These are phyloP conservation scores for Sphaeridia pumilis DNA, from an alignment of 2,888 invertebrate species.

Conservation along the genomic window DNA sequence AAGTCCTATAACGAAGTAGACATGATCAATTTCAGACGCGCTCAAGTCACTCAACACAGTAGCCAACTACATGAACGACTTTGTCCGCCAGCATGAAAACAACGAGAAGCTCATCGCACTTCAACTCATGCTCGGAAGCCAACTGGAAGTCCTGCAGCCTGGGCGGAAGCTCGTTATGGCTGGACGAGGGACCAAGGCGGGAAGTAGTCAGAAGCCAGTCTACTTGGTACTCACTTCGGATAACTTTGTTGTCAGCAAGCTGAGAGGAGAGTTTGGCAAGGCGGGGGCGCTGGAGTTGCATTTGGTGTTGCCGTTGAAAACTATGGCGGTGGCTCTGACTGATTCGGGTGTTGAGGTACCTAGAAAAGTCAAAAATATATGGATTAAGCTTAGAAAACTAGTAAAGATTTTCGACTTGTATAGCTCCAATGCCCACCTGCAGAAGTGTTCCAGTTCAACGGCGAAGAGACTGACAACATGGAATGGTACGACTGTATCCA, in stretches of 20 bases:
- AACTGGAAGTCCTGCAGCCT: slow-evolving; percentile 28
- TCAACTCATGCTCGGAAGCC: slow-evolving; percentile 40
- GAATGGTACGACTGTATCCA: slow-evolving; percentile 11
- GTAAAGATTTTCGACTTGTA: neutral
- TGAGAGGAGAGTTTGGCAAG: slow-evolving; percentile 16
- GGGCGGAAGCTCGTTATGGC: slow-evolving; percentile 27
- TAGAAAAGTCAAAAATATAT: no score
- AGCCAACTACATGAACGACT: slow-evolving; percentile 58
- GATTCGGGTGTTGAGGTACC: slow-evolving; percentile 10
- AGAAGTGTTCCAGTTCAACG: slow-evolving; percentile 11
- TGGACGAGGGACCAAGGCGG: slow-evolving; percentile 24
- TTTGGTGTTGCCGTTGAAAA: slow-evolving; percentile 27
- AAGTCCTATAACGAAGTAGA: neutral
- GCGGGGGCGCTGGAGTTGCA: slow-evolving; percentile 22
- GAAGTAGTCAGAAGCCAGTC: neutral
- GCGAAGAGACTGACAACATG: neutral
- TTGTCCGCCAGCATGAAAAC: slow-evolving; percentile 60
- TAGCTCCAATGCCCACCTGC: slow-evolving; percentile 2
- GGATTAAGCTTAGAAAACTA: no score
- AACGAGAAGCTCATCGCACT: slow-evolving; percentile 55
- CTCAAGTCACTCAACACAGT: slow-evolving; percentile 54
- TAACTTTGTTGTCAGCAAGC: slow-evolving; percentile 11
- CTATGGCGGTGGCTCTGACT: slow-evolving; percentile 10
- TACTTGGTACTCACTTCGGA: slow-evolving; percentile 10
- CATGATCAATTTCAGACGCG: slow-evolving; percentile 45